These are phyloP conservation scores for Goniozus legneri DNA, from an alignment of 1,140 invertebrate species.

Conservation along the genomic window DNA sequence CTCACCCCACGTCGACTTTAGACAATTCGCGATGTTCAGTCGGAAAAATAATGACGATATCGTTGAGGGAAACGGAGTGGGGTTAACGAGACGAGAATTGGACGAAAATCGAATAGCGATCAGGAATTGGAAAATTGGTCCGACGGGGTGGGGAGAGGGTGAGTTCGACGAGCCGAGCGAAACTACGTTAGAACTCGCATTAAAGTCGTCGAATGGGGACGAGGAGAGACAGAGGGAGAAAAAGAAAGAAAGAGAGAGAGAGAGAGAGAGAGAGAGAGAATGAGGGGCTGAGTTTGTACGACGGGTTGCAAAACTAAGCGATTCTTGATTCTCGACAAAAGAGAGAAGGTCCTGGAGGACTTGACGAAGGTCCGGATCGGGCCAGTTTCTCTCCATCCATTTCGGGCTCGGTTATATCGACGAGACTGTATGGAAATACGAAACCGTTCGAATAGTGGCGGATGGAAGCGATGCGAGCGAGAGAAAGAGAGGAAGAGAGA, in stretches of 20 bases:
- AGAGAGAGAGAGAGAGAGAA: slow-evolving; percentile 6
- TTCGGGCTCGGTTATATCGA: no score
- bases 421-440: no score
- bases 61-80: no score
- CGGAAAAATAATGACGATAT: no score
- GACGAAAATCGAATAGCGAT: no score
- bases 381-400: no score
- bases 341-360: slow-evolving; percentile 18
- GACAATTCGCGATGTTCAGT: no score
- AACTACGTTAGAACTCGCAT: slow-evolving; percentile 34
- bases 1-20: background rate
- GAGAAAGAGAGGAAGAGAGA: slow-evolving; percentile 4
- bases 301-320: slow-evolving; percentile 11
- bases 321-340: slow-evolving; percentile 30
- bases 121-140: no score
- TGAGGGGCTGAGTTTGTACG: slow-evolving; percentile 1
- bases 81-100: no score
- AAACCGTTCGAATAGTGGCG: no score
- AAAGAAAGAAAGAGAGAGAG: background rate
- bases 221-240: background rate
- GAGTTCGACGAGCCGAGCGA: slow-evolving; percentile 14
- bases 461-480: slow-evolving; percentile 15
- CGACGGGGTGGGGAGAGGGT: no score
- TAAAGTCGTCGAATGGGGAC: slow-evolving; percentile 24
- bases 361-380: slow-evolving; percentile 44